Evolutionary conservation across 2,888 invertebrate species (phyloP), one percentile per base, ranked within the genome.

Genomic region (Drosophila subquinaria): DNA sequence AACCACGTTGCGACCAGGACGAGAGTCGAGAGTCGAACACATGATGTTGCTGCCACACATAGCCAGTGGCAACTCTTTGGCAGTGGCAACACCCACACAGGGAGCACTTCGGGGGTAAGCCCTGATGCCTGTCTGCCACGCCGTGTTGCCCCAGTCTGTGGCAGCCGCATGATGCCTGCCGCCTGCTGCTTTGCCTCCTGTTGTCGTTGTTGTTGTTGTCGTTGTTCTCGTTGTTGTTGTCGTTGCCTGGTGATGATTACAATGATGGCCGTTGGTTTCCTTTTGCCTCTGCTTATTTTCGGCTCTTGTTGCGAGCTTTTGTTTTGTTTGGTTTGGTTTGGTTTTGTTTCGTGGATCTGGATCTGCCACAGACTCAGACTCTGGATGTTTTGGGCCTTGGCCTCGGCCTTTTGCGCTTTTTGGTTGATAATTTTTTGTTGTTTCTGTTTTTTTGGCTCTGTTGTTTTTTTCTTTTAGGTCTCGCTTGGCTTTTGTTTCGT

Each of bases 231-330:
- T 67, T 72, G 70, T 48, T 43, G 69, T 65, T 76, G 70, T 47
- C 72, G 74, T 76, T 74, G 73, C 75, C 75, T 87, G 83, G 87
- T 86, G 88, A 87, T 87, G 87, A 88, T 88, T 88, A 88, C 88
- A 82, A 81, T 87, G 86, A 87, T 88, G 88, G 83, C 76, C 77
- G 76, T 79, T 76, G 83, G 78, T 81, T 82, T 78, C 79, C 80
- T 83, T 80, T 74, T 68, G 68, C 70, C 56, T 62, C 64, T 66
- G 73, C 77, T 77, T 77, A 66, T 77, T 78, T 78, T 75, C 57
- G 69, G 67, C 75, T 75, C 66, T 65, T 69, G 69, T 75, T 79
- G 56, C 51, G 66, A 76, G 84, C 87, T 80, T 87, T 87, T 84
- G 84, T 87, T 84, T 72, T 83, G 82, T 63, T n/a, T 38, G 5